These are phyloP conservation scores for Trachelipus rathkii DNA, from an alignment of 1,140 invertebrate genomes.

Conservation along the genomic window DNA sequence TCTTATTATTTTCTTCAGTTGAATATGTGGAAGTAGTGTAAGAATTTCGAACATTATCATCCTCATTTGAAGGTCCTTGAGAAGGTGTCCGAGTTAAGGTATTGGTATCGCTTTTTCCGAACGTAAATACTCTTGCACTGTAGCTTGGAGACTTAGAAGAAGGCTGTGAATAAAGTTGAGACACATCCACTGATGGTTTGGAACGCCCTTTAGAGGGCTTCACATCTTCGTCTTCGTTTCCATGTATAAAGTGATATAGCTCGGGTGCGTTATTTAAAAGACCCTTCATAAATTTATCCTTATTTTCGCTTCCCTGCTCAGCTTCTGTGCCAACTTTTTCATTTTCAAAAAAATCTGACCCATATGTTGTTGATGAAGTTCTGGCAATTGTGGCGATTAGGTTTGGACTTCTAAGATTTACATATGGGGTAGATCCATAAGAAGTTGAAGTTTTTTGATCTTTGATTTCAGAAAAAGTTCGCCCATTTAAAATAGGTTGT, in stretches of 20 bases:
- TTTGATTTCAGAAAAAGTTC: neutral
- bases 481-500: neutral
- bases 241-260: constrained; percentile 65
- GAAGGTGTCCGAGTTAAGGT: constrained; percentile 36
- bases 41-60: constrained; percentile 30
- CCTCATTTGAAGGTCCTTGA: constrained; percentile 25
- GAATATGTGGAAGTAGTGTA: constrained; percentile 19
- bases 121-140: constrained; percentile 38
- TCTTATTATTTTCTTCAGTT: constrained; percentile 25
- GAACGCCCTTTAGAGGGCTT: constrained; percentile 27
- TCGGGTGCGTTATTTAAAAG: constrained; percentile 69
- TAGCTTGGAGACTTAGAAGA: constrained; percentile 30
- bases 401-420: constrained; percentile 38
- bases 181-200: constrained; percentile 35
- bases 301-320: constrained; percentile 55
- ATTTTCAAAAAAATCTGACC: constrained; percentile 28
- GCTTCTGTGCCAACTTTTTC: constrained; percentile 1
- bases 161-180: constrained; percentile 32
- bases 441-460: constrained; percentile 30
- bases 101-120: constrained; percentile 32
- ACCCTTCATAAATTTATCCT: constrained; percentile 65
- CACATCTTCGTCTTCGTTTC: constrained; percentile 53
- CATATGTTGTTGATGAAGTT: constrained; percentile 33
- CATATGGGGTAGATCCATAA: constrained; percentile 33
- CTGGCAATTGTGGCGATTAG: constrained; percentile 43